Evolutionary conservation across 2,888 invertebrate genomes (phyloP).

Genomic region (Cepaea hortensis): DNA sequence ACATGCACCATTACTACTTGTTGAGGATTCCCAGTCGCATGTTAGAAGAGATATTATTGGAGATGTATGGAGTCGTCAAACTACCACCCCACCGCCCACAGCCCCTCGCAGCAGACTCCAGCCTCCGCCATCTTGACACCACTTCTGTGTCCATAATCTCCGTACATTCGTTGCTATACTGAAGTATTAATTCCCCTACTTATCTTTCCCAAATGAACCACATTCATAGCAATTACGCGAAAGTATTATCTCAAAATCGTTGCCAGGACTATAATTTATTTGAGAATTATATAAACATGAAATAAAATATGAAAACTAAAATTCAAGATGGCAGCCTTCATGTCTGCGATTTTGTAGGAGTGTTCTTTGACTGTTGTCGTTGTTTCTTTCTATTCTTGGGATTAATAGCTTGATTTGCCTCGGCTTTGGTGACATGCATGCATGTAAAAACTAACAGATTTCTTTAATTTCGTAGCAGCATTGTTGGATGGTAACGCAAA

Average conservation of each 20-base stretch:
- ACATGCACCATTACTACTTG: too few species aligned
- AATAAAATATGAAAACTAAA: conserved; percentile 38
- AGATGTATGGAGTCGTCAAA: too few species aligned
- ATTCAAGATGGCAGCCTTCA: conserved; percentile 52
- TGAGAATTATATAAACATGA: conserved; percentile 10
- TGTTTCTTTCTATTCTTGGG: neutral
- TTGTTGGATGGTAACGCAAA: too few species aligned
- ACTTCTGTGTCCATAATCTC: conserved; percentile 37
- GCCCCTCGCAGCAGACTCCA: too few species aligned
- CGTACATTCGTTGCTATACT: conserved; percentile 36
- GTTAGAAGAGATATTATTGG: too few species aligned
- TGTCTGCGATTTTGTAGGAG: conserved; percentile 30
- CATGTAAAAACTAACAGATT: neutral
- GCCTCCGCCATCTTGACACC: conserved; percentile 37
- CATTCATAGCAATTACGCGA: too few species aligned
- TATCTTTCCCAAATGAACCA: neutral
- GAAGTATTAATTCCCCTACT: neutral
- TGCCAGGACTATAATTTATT: neutral
- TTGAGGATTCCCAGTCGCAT: too few species aligned
- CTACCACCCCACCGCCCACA: too few species aligned
- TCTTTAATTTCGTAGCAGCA: neutral
- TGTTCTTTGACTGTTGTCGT: neutral
- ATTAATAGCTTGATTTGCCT: neutral
- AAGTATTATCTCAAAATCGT: neutral
- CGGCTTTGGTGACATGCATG: neutral